Percentiles rank a stretch among this genome's conserved stretches.
Conservation (phyloP, 2,888 invertebrate genomes). For the Hemicrepidius hirtus region DNA sequence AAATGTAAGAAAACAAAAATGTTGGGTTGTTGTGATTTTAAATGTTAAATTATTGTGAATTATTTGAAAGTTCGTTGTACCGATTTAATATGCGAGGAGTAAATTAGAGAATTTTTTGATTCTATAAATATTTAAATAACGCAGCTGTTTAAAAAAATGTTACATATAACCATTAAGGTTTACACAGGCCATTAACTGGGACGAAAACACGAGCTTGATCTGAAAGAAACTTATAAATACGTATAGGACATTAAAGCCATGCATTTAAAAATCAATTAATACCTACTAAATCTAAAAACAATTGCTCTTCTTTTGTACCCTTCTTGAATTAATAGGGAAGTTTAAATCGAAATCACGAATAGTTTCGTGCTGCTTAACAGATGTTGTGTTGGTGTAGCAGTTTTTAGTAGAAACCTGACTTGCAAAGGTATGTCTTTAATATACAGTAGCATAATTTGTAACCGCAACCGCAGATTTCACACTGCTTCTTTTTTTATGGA, state of each 20-base stretch:
- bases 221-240: slow-evolving; percentile 48
- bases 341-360: slow-evolving; percentile 48
- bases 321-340: slow-evolving; percentile 42
- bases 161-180: slow-evolving; percentile 18
- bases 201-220: slow-evolving; percentile 14
- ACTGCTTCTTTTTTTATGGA: slow-evolving; percentile 29
- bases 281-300: slow-evolving; percentile 39
- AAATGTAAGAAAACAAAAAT: background rate
- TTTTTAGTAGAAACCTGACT: slow-evolving; percentile 40
- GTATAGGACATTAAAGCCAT: slow-evolving; percentile 33
- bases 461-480: slow-evolving; percentile 48
- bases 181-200: slow-evolving; percentile 35
- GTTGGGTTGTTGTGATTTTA: slow-evolving; percentile 3
- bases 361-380: slow-evolving; percentile 49
- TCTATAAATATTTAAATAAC: background rate
- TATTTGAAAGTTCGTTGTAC: no score
- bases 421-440: slow-evolving; percentile 41
- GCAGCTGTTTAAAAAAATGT: background rate
- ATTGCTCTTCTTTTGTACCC: slow-evolving; percentile 42
- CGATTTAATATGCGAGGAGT: no score
- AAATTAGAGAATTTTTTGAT: background rate
- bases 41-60: background rate
- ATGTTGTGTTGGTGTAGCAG: slow-evolving; percentile 36
- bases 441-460: slow-evolving; percentile 41
- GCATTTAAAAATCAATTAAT: slow-evolving; percentile 52